Evolutionary conservation across 2,888 invertebrate genomes (phyloP).

Genomic region (Yponomeuta evonymella): DNA sequence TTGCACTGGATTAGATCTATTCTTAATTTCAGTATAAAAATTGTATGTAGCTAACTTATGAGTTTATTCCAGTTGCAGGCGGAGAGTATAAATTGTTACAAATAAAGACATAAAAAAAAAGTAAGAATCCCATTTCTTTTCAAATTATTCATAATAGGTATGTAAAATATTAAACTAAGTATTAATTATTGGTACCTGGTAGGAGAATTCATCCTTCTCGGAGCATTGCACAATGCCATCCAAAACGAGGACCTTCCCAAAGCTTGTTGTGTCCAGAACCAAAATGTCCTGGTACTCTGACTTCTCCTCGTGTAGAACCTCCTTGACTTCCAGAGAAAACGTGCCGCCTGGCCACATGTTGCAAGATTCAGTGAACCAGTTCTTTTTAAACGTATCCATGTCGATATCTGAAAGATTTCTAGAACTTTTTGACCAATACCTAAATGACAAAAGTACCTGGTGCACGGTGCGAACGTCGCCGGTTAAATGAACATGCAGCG

Average conservation of each 20-base stretch:
- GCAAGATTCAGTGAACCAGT: slow-evolving; percentile 96
- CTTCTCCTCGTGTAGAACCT: slow-evolving; percentile 85
- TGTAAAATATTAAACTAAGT: neutral
- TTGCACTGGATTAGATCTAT: neutral
- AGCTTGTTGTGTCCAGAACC: slow-evolving; percentile 85
- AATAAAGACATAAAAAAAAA: too few relatives aligned
- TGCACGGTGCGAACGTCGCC: too few relatives aligned
- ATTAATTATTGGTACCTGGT: slow-evolving; percentile 77
- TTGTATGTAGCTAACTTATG: too few relatives aligned
- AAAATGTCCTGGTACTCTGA: slow-evolving; percentile 91
- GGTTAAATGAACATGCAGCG: too few relatives aligned
- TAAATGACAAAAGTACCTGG: too few relatives aligned
- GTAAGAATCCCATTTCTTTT: neutral
- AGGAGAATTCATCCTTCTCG: slow-evolving; percentile 96
- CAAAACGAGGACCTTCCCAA: slow-evolving; percentile 91
- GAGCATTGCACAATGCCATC: slow-evolving; percentile 99
- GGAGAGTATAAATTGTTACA: too few relatives aligned
- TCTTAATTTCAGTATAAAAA: too few relatives aligned
- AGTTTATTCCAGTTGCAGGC: neutral
- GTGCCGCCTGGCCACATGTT: slow-evolving; percentile 94
- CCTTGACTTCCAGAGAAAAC: slow-evolving; percentile 89
- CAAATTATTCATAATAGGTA: neutral
- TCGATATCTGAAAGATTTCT: neutral
- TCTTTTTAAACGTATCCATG: slow-evolving; percentile 84
- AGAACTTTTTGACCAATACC: too few relatives aligned